These are phyloP conservation scores for Zoroaster sp. DNA, from an alignment of 53 echinoderm and acorn worm species.

Conservation along the genomic window DNA sequence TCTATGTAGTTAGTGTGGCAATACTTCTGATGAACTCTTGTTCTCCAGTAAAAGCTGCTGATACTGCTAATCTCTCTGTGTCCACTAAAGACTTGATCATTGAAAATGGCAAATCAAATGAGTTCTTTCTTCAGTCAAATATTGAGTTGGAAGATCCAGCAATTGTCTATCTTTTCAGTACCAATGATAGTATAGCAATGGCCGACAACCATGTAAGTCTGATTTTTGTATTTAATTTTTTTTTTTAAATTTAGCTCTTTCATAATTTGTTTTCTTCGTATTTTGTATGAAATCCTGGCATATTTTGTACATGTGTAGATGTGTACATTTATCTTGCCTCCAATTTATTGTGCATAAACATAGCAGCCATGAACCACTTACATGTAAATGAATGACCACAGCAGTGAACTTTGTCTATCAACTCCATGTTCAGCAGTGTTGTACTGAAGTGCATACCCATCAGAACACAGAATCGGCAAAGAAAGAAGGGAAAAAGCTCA, in stretches of 20 bases:
- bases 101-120: constrained; percentile 48
- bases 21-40: background rate
- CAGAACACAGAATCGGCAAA: no score
- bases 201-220: constrained; percentile 46
- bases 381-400: no score
- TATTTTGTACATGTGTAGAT: no score
- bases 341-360: no score
- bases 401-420: no score
- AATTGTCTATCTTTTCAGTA: constrained; percentile 43
- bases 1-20: background rate
- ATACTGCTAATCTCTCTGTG: constrained; percentile 1
- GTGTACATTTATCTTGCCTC: no score
- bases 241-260: background rate
- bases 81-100: constrained; percentile 29
- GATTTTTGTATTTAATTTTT: background rate
- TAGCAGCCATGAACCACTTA: no score
- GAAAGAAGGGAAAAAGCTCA: no score
- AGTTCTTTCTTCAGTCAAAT: constrained; percentile 47
- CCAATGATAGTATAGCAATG: constrained; percentile 26
- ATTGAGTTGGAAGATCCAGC: constrained; percentile 35
- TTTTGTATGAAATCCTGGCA: no score
- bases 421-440: no score
- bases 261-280: no score
- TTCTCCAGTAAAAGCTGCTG: background rate
- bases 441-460: no score